Evolutionary conservation across 2,113 vertebrate genomes (phyloP).

Genomic region (Gadus macrocephalus): DNA sequence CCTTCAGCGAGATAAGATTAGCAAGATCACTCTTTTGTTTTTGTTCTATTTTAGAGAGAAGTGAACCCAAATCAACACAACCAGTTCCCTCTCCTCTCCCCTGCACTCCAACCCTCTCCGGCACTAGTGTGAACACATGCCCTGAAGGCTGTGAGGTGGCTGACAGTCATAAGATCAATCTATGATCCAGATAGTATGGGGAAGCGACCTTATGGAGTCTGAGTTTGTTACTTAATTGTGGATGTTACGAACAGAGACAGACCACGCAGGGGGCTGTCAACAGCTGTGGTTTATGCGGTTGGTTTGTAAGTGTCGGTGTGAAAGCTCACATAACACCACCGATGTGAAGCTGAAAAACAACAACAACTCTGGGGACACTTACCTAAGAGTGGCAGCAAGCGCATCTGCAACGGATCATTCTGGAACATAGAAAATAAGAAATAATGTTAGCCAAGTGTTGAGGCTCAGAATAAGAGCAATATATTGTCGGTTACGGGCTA

Average conservation of each 20-base stretch:
- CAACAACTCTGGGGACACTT: slow-evolving; percentile 26
- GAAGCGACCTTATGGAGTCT: background rate
- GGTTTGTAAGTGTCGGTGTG: no score
- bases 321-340: no score
- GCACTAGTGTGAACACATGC: background rate
- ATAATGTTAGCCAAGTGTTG: background rate
- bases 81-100: no score
- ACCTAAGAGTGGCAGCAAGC: slow-evolving; percentile 66
- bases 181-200: slow-evolving; percentile 39
- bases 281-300: no score
- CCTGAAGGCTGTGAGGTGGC: slow-evolving; percentile 36
- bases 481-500: background rate
- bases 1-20: no score
- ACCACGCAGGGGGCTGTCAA: no score
- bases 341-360: no score
- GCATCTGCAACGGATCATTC: slow-evolving; percentile 66
- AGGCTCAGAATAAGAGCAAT: background rate
- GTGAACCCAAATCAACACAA: no score
- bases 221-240: slow-evolving; percentile 20
- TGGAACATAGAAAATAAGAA: slow-evolving; percentile 22
- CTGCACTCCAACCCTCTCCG: no score
- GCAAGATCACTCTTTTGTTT: no score
- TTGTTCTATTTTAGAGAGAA: no score
- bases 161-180: slow-evolving; percentile 62
- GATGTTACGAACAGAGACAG: slow-evolving; percentile 14